A percentile compares a stretch with the other conserved stretches of the same genome.
Conservation (phyloP, 2,888 invertebrate species). For the Spisula solida region DNA sequence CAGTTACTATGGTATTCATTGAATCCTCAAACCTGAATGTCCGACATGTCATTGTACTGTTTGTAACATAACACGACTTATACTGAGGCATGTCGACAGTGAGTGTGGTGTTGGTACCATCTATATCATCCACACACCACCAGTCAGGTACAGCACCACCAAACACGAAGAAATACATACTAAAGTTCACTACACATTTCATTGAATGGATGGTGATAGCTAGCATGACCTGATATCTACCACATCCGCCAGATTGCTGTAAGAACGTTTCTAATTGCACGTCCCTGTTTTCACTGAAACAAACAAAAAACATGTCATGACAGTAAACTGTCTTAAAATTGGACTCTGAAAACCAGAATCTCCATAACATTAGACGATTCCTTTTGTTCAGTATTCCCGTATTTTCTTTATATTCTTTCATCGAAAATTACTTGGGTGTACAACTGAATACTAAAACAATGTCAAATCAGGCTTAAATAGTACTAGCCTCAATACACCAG, state of each 20-base stretch:
- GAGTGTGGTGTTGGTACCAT: background rate
- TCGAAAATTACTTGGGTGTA: no score
- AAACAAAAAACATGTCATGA: background rate
- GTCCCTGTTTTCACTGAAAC: background rate
- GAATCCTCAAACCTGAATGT: constrained; percentile 52
- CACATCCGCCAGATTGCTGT: constrained; percentile 60
- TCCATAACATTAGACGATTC: no score
- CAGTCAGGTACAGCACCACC: constrained; percentile 60
- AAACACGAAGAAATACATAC: constrained; percentile 60
- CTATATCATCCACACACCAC: constrained; percentile 58
- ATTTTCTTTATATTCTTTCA: no score
- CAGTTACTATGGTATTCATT: constrained; percentile 52
- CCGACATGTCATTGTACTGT: constrained; percentile 40
- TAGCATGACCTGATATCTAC: constrained; percentile 63
- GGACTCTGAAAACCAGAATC: no score
- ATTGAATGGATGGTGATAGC: constrained; percentile 57
- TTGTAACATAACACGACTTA: constrained; percentile 49
- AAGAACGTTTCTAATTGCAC: background rate
- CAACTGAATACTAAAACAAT: no score
- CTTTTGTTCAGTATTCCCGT: no score
- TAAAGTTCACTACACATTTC: constrained; percentile 58
- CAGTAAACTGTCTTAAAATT: no score
- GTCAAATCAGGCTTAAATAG: no score
- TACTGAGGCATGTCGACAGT: constrained; percentile 29
- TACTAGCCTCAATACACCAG: no score